A percentile compares a stretch with the other conserved stretches of the same genome.
These are phyloP conservation scores for Cinclus mexicanus DNA, from an alignment of 2,113 vertebrate species.

Conservation along the genomic window DNA sequence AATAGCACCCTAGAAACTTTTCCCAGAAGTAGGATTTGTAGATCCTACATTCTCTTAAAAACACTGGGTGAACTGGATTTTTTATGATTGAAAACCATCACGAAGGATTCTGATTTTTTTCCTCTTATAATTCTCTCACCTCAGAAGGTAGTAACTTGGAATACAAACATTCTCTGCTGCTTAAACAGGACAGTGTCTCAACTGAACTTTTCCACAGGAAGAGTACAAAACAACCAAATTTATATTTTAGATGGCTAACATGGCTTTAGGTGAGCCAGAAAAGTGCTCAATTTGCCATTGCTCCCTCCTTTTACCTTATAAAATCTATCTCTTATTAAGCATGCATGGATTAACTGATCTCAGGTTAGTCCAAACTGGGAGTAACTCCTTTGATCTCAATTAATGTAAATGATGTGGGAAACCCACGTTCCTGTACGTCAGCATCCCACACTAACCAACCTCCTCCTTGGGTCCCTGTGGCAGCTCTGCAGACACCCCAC, in stretches of 20 bases:
- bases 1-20: background rate
- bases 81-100: background rate
- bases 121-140: background rate
- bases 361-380: background rate
- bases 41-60: background rate
- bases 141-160: background rate
- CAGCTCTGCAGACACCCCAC: background rate
- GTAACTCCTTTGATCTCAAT: background rate
- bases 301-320: background rate
- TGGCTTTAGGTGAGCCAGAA: background rate
- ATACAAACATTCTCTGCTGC: background rate
- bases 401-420: background rate
- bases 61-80: background rate
- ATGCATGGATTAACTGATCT: background rate
- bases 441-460: background rate
- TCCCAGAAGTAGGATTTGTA: background rate
- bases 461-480: background rate
- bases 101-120: background rate
- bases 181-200: background rate
- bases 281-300: background rate
- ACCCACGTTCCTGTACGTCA: background rate
- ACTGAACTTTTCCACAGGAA: background rate
- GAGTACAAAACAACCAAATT: background rate
- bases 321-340: background rate
- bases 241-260: too few species aligned